A percentile compares a stretch with the other conserved stretches of the same genome.
These are phyloP conservation scores for Cylloceria caligata DNA, from an alignment of 2,888 invertebrate genomes.

Conservation along the genomic window DNA sequence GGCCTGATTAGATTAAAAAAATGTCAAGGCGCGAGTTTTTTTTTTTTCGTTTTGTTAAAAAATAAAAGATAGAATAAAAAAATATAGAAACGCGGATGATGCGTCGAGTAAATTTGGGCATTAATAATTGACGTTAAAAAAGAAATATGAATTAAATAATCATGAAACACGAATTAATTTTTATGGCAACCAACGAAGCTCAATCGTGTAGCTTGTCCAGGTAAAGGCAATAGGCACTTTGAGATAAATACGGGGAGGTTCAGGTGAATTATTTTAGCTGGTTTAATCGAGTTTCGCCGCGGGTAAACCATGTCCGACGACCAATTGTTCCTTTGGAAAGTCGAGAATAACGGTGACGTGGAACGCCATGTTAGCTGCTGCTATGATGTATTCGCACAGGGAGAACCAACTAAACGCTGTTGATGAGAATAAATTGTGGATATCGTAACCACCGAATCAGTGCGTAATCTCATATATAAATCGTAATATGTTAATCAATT, in stretches of 20 bases:
- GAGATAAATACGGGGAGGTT: conserved; percentile 77
- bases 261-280: conserved; percentile 58
- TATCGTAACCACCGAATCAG: neutral
- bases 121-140: conserved; percentile 39
- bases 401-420: conserved; percentile 98
- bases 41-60: conserved; percentile 23
- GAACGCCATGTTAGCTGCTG: conserved; percentile 96
- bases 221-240: conserved; percentile 80
- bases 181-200: conserved; percentile 42
- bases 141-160: conserved; percentile 13
- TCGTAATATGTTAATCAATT: conserved; percentile 26
- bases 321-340: conserved; percentile 92
- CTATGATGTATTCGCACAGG: conserved; percentile 96
- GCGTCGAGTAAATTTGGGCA: conserved; percentile 43
- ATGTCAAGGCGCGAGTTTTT: conserved; percentile 20
- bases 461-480: conserved; percentile 4
- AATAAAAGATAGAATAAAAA: conserved; percentile 36
- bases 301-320: conserved; percentile 88
- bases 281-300: conserved; percentile 81
- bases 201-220: conserved; percentile 39
- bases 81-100: conserved; percentile 40
- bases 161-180: neutral
- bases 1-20: conserved; percentile 38
- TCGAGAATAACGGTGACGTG: conserved; percentile 95
- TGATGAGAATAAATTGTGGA: conserved; percentile 11